Evolutionary conservation across 64 coral and sea anemone genomes (phyloP).

Genomic region (Porites australiensis): DNA sequence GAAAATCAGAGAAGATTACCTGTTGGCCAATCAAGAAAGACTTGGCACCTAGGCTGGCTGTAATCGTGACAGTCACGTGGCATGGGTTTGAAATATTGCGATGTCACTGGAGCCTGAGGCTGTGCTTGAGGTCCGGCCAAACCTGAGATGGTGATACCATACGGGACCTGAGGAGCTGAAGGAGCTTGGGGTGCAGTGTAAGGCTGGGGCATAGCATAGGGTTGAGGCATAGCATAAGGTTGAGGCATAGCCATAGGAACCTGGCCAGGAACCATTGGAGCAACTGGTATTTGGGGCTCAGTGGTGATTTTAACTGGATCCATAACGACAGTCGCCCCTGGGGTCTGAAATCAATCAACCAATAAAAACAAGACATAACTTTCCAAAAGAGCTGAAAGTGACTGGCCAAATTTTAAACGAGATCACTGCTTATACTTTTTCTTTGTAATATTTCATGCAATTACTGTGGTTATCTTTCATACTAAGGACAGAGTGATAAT

Average conservation of each 20-base stretch:
- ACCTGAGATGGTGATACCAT: slow-evolving; percentile 24
- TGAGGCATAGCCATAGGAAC: slow-evolving; percentile 46
- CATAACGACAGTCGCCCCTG: slow-evolving; percentile 79
- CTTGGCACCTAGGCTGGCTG: slow-evolving; percentile 64
- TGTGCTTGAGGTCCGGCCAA: slow-evolving; percentile 31
- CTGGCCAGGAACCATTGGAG: slow-evolving; percentile 63
- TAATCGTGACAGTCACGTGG: slow-evolving; percentile 80
- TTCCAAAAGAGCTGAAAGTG: too few relatives aligned
- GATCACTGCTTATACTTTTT: too few relatives aligned
- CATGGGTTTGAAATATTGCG: slow-evolving; percentile 65
- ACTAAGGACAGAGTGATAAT: too few relatives aligned
- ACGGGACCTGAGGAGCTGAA: slow-evolving; percentile 43
- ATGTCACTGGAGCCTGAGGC: background rate
- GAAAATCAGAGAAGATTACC: slow-evolving; percentile 4
- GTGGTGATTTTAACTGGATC: slow-evolving; percentile 74
- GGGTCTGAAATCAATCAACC: background rate
- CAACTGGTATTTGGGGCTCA: slow-evolving; percentile 43
- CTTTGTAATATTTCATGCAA: too few relatives aligned
- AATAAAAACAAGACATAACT: background rate
- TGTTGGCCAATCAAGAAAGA: slow-evolving; percentile 94
- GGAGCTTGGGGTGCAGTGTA: slow-evolving; percentile 9
- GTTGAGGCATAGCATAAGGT: slow-evolving; percentile 29
- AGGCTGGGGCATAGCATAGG: slow-evolving; percentile 14
- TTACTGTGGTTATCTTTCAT: too few relatives aligned
- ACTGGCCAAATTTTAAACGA: too few relatives aligned